These are phyloP conservation scores for Dione vanillae DNA, from an alignment of 2,888 invertebrate species.

Conservation along the genomic window DNA sequence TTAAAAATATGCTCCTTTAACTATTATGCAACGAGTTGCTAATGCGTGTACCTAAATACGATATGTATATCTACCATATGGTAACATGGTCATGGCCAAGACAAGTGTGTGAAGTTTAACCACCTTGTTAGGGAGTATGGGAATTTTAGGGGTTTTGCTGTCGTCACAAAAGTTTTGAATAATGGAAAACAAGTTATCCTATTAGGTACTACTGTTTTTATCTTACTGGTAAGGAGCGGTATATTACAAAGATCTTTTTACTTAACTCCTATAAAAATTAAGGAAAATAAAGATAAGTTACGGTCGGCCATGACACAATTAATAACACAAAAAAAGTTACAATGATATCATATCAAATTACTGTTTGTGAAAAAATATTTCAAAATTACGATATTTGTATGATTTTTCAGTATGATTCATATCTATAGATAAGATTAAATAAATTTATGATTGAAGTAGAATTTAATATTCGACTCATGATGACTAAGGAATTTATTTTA, in stretches of 20 bases:
- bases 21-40: too few species aligned
- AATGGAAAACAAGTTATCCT: too few species aligned
- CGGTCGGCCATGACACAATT: too few species aligned
- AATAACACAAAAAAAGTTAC: background rate
- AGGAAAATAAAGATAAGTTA: too few species aligned
- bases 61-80: too few species aligned
- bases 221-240: too few species aligned
- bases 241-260: background rate
- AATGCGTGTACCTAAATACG: too few species aligned
- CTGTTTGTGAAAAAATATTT: background rate
- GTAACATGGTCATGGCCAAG: background rate
- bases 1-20: too few species aligned
- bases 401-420: background rate
- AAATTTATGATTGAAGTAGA: background rate
- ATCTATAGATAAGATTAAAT: constrained; percentile 13
- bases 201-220: background rate
- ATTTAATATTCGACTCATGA: background rate
- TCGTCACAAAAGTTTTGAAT: too few species aligned
- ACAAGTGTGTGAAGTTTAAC: background rate
- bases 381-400: background rate
- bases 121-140: too few species aligned
- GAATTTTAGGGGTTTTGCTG: too few species aligned
- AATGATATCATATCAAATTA: background rate
- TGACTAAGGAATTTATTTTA: background rate
- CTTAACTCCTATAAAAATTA: too few species aligned